phyloP scores from a whole-genome alignment of 1,140 invertebrate species.

The Drosophila funebris region DNA sequence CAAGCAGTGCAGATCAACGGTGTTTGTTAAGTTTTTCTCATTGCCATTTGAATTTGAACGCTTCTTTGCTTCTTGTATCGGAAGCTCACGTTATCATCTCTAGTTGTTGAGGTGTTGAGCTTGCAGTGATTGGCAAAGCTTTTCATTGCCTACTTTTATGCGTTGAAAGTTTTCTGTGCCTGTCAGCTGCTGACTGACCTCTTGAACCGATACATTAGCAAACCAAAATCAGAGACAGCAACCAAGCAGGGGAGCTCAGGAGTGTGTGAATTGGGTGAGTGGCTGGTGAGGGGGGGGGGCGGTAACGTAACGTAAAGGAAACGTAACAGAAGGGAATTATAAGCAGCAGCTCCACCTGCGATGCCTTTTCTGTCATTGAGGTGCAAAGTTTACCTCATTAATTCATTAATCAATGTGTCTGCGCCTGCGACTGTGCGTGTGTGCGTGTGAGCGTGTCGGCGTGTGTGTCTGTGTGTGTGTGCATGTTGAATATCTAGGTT shows the following conservation, averaged over 20 bases:
- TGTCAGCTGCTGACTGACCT: conserved; percentile 64
- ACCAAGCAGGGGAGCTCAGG: not conserved
- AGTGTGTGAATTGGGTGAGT: no score
- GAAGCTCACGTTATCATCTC: conserved; percentile 8
- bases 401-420: conserved; percentile 83
- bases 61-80: not conserved
- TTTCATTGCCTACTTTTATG: conserved; percentile 57
- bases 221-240: conserved; percentile 64
- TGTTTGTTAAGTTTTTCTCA: no score
- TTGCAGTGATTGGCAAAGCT: conserved; percentile 41
- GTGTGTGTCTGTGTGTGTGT: conserved; percentile 7
- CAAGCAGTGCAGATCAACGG: no score
- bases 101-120: conserved; percentile 1
- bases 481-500: conserved; percentile 7
- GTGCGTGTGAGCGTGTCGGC: conserved; percentile 23
- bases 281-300: not conserved
- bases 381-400: conserved; percentile 83
- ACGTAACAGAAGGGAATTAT: conserved; percentile 60
- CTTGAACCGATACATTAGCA: conserved; percentile 74
- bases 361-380: conserved; percentile 76
- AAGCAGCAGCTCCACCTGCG: conserved; percentile 54
- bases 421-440: conserved; percentile 48
- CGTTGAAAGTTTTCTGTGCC: conserved; percentile 53
- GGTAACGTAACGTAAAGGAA: conserved; percentile 29
- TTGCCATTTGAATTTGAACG: not conserved